Evolutionary conservation across 1,140 invertebrate species (phyloP).

Genomic region (Zaprionus nigranus): DNA sequence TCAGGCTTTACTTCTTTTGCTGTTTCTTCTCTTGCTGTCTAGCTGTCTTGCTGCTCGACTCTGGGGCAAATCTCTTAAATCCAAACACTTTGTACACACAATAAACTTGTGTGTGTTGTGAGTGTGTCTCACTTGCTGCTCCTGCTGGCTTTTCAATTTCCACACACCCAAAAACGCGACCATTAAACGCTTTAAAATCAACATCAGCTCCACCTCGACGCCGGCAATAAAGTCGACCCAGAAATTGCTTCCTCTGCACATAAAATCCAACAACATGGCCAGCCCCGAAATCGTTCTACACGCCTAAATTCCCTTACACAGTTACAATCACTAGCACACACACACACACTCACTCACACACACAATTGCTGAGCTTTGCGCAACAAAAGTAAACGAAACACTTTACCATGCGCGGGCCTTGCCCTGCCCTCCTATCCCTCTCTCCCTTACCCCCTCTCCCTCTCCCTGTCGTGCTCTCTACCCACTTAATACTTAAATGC

Average conservation of each 20-base stretch:
- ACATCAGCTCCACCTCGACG: slow-evolving; percentile 57
- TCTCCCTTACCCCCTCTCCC: not conserved
- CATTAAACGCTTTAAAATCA: slow-evolving; percentile 82
- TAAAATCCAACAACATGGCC: slow-evolving; percentile 65
- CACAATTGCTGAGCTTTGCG: slow-evolving; percentile 65
- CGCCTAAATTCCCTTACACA: slow-evolving; percentile 67
- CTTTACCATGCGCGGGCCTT: slow-evolving; percentile 47
- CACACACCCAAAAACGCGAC: slow-evolving; percentile 44
- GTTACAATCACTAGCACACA: slow-evolving; percentile 22
- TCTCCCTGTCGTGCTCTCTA: slow-evolving; percentile 12
- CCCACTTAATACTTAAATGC: slow-evolving; percentile 82
- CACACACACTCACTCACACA: slow-evolving; percentile 26
- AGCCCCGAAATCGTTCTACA: slow-evolving; percentile 50
- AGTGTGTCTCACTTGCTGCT: slow-evolving; percentile 13
- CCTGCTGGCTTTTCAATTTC: slow-evolving; percentile 67
- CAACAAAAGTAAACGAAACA: slow-evolving; percentile 77
- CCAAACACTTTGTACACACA: slow-evolving; percentile 74
- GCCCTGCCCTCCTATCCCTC: too few species aligned
- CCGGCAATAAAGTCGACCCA: slow-evolving; percentile 80
- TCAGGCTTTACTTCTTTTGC: not conserved
- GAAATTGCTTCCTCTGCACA: slow-evolving; percentile 79
- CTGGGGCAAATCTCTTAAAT: slow-evolving; percentile 66
- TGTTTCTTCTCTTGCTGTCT: not conserved
- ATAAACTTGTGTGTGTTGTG: slow-evolving; percentile 48
- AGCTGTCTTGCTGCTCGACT: not conserved